Evolutionary conservation across 2,797 vertebrate genomes (phyloP).

Genomic region (Lepus townsendii): DNA sequence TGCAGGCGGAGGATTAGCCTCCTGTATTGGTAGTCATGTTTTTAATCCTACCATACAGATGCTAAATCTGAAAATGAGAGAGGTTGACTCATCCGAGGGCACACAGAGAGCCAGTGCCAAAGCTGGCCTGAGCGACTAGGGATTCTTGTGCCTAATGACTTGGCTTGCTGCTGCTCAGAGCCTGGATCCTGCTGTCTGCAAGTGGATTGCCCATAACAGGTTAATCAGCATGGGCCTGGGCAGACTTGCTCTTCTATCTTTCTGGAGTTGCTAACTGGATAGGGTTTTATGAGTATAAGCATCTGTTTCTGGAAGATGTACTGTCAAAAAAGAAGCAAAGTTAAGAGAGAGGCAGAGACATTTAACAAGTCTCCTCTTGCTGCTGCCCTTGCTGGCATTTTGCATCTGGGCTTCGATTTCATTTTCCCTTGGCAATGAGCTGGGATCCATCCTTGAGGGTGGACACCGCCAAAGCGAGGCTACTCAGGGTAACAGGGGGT

Average conservation of each 20-base stretch:
- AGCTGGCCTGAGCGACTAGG: neutral
- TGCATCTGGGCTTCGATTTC: slow-evolving; percentile 49
- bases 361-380: slow-evolving; percentile 58
- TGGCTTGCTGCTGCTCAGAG: rapidly evolving
- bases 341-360: slow-evolving; percentile 27
- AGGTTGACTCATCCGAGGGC: neutral
- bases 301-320: slow-evolving; percentile 33
- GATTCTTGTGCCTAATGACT: neutral
- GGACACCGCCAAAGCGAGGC: neutral
- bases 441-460: neutral
- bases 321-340: slow-evolving; percentile 43
- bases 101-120: neutral
- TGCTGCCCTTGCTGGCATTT: neutral
- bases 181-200: neutral
- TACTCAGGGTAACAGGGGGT: neutral
- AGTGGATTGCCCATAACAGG: slow-evolving; percentile 41
- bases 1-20: too few species aligned
- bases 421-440: slow-evolving; percentile 7
- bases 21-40: neutral
- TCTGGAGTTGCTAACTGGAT: slow-evolving; percentile 56
- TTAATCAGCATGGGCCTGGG: neutral
- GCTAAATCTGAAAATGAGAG: neutral
- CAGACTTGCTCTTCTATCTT: neutral
- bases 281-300: neutral
- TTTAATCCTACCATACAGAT: neutral